Percentiles rank a stretch among this genome's conserved stretches.
Conservation (phyloP, 2,888 invertebrate species). For the Magallana nippona region DNA sequence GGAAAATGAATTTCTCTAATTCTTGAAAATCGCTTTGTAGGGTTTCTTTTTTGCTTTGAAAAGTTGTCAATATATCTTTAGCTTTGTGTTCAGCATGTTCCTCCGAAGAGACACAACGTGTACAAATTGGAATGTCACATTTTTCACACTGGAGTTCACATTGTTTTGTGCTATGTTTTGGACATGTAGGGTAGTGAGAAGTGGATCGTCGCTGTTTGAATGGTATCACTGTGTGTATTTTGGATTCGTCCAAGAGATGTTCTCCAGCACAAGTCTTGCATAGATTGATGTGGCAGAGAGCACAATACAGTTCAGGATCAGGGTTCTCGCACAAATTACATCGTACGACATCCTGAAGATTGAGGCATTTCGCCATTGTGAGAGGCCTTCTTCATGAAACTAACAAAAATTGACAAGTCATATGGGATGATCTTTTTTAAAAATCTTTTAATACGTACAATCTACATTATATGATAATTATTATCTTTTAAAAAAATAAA, state of each 20-base stretch:
- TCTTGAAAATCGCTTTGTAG: not conserved
- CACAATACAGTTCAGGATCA: not conserved
- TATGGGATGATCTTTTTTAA: too few relatives aligned
- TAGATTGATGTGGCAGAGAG: not conserved
- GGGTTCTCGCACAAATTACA: not conserved
- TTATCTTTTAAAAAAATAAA: too few relatives aligned
- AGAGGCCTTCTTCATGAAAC: too few relatives aligned
- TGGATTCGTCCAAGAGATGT: not conserved
- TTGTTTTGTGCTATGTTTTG: not conserved
- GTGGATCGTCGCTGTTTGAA: not conserved
- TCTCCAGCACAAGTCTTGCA: not conserved
- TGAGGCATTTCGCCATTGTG: not conserved
- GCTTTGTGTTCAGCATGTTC: not conserved
- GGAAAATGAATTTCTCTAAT: not conserved
- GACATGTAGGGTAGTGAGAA: not conserved
- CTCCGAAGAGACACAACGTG: not conserved
- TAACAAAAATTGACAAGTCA: too few relatives aligned
- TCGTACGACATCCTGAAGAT: not conserved
- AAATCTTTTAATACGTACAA: too few relatives aligned
- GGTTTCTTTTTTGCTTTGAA: not conserved
- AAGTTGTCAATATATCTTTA: not conserved
- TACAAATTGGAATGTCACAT: slow-evolving; percentile 10
- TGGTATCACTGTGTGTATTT: not conserved
- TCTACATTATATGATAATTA: too few relatives aligned
- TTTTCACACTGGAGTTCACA: not conserved